These are phyloP conservation scores for Chydorus sphaericus DNA, from an alignment of 2,888 invertebrate genomes.

Conservation along the genomic window DNA sequence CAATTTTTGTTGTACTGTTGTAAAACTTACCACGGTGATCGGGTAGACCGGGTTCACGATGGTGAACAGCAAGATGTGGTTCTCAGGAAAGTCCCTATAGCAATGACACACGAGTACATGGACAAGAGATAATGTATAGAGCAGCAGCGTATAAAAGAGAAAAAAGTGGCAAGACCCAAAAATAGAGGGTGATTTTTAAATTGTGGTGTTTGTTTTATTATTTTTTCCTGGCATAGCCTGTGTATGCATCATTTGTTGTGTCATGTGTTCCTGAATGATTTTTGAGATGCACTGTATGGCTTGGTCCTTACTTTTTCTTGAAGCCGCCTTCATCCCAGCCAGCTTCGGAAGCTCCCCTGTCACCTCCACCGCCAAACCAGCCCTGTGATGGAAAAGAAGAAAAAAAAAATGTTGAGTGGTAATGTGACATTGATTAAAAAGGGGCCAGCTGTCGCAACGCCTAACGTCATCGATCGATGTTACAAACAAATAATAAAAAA, in stretches of 20 bases:
- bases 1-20: slow-evolving; percentile 9
- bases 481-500: not conserved
- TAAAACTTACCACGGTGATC: slow-evolving; percentile 87
- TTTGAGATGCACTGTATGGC: not conserved
- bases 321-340: not conserved
- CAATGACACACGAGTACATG: no score
- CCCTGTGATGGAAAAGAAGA: not conserved
- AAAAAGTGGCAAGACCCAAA: no score
- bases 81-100: slow-evolving; percentile 60
- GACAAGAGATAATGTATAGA: no score
- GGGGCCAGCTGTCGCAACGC: not conserved
- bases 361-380: slow-evolving; percentile 3
- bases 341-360: not conserved
- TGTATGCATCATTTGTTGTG: no score
- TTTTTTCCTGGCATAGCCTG: no score
- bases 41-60: slow-evolving; percentile 97
- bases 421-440: not conserved
- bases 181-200: not conserved
- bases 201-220: not conserved
- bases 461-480: not conserved
- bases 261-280: slow-evolving; percentile 1
- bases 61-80: slow-evolving; percentile 92
- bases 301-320: not conserved
- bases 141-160: slow-evolving; percentile 7
- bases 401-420: no score